Conservation (phyloP, 2,113 vertebrate genomes). For the Istiophorus platypterus region DNA sequence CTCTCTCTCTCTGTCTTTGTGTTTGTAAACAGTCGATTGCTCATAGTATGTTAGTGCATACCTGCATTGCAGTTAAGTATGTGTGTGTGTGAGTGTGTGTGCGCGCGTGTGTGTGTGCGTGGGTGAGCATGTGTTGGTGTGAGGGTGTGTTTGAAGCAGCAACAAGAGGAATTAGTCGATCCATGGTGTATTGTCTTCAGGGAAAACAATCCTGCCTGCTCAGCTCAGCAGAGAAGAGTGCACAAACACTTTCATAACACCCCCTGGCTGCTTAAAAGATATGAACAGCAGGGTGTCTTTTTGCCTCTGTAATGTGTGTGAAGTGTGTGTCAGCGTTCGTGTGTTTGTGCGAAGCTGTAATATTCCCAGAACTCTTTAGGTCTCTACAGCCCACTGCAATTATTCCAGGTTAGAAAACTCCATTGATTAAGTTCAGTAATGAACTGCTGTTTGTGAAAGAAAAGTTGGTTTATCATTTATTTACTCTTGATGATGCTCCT, state of each 20-base stretch:
- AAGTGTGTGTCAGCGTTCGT: background rate
- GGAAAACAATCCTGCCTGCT: constrained; percentile 37
- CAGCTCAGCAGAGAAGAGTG: constrained; percentile 12
- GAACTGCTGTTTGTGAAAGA: background rate
- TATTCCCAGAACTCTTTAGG: constrained; percentile 21
- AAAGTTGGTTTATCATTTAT: no score
- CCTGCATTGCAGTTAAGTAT: constrained; percentile 6
- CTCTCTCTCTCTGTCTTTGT: background rate
- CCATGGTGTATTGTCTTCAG: constrained; percentile 29
- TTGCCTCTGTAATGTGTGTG: constrained; percentile 9
- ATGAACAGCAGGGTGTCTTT: constrained; percentile 42
- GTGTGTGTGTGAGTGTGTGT: no score
- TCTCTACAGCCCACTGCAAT: background rate
- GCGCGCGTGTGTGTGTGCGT: no score
- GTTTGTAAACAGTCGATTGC: no score
- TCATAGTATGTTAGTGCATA: background rate
- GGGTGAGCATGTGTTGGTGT: no score
- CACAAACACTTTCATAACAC: background rate
- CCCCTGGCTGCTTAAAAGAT: constrained; percentile 21
- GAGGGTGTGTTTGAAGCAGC: constrained; percentile 24
- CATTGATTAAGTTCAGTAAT: constrained; percentile 36
- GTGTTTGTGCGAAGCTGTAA: background rate
- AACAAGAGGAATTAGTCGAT: constrained; percentile 33
- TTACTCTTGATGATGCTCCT: no score
- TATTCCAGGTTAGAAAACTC: constrained; percentile 26